phyloP scores from a whole-genome alignment of 2,797 vertebrate species.

The Sebastes taczanowskii region DNA sequence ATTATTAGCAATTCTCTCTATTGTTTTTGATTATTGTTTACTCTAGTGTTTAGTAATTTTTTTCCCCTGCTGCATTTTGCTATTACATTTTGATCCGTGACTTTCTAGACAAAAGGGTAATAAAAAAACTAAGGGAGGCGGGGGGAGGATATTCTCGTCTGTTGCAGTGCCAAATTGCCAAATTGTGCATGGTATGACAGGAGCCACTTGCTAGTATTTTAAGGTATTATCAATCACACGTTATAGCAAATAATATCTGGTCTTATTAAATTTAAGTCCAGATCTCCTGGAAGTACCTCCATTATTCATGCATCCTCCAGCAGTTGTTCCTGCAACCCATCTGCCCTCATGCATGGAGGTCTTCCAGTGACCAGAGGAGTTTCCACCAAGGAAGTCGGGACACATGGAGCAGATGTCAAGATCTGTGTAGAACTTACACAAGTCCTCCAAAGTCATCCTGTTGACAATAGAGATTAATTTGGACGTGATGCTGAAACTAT shows the following conservation, averaged over 20 bases:
- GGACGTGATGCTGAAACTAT: neutral
- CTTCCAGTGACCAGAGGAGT: constrained; percentile 80
- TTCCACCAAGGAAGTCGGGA: constrained; percentile 84
- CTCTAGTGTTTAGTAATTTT: neutral
- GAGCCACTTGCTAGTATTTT: neutral
- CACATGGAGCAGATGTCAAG: constrained; percentile 87
- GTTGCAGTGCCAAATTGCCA: neutral
- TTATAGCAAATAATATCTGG: neutral
- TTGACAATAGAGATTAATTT: neutral
- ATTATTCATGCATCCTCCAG: constrained; percentile 80
- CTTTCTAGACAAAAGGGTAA: neutral
- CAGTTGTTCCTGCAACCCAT: constrained; percentile 87
- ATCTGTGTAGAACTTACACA: constrained; percentile 78
- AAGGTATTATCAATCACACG: neutral
- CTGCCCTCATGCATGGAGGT: constrained; percentile 77
- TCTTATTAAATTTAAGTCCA: neutral
- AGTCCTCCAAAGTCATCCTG: constrained; percentile 87
- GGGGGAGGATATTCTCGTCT: neutral
- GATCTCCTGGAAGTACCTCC: neutral
- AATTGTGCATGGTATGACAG: neutral
- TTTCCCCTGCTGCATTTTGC: too few species aligned
- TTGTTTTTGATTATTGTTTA: neutral
- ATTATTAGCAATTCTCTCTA: neutral
- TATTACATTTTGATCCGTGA: neutral
- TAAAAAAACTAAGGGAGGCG: neutral